Conservation (phyloP, 2,113 vertebrate species). For the Carassius carassius region DNA sequence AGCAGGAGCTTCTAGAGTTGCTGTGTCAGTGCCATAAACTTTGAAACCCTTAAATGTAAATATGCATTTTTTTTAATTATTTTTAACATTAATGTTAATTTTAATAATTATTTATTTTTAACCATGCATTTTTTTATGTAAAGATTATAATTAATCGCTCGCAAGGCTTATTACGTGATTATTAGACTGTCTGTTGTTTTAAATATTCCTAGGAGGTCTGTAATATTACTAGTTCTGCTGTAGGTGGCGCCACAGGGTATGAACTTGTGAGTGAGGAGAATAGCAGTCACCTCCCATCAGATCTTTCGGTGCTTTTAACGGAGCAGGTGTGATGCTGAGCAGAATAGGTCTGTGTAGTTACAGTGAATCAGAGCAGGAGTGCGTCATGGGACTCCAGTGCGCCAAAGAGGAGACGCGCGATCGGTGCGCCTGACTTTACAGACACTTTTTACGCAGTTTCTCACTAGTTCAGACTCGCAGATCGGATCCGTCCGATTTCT, state of each 20-base stretch:
- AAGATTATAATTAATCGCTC: not conserved
- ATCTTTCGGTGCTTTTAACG: constrained; percentile 57
- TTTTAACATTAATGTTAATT: too few species aligned
- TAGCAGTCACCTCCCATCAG: constrained; percentile 22
- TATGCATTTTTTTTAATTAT: too few species aligned
- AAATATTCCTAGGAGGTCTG: too few species aligned
- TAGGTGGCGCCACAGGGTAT: constrained; percentile 67
- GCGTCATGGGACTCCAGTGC: not conserved
- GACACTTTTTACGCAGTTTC: not conserved
- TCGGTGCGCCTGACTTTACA: not conserved
- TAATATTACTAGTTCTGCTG: not conserved
- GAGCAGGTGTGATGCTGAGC: constrained; percentile 60
- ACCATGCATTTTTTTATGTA: too few species aligned
- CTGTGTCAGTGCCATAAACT: too few species aligned
- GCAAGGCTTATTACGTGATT: not conserved
- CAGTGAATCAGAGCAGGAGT: not conserved
- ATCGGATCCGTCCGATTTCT: constrained; percentile 12
- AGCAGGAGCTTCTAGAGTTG: too few species aligned
- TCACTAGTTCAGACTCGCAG: not conserved
- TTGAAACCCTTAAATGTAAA: too few species aligned
- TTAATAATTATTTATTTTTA: too few species aligned
- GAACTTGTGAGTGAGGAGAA: not conserved
- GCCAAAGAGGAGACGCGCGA: not conserved
- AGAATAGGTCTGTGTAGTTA: constrained; percentile 40
- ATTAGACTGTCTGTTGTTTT: not conserved